These are phyloP conservation scores for Triplophysa bombifrons DNA, from an alignment of 2,797 vertebrate species.

Conservation along the genomic window DNA sequence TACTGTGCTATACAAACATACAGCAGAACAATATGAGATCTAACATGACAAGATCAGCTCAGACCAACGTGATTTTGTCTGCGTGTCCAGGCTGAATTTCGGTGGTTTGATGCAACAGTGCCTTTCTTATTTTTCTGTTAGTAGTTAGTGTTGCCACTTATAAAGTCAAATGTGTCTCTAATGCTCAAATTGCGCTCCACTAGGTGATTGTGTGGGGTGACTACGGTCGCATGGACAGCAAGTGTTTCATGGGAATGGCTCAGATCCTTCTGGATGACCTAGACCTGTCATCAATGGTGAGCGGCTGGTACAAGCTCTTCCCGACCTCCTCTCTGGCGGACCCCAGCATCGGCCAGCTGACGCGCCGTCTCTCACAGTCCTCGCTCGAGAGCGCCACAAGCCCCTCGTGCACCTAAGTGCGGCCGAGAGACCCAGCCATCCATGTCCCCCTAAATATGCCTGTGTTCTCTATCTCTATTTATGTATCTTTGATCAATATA, in stretches of 20 bases:
- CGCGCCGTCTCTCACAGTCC: slow-evolving; percentile 95
- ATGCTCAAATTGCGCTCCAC: not conserved
- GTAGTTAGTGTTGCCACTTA: not conserved
- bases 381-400: slow-evolving; percentile 98
- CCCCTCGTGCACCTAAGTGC: slow-evolving; percentile 89
- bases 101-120: too few relatives aligned
- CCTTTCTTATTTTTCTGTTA: not conserved
- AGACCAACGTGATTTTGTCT: too few relatives aligned
- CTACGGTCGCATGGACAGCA: slow-evolving; percentile 98
- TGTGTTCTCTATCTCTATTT: slow-evolving; percentile 35
- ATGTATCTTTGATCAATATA: slow-evolving; percentile 27
- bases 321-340: slow-evolving; percentile 97
- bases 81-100: too few relatives aligned
- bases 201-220: slow-evolving; percentile 99
- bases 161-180: not conserved
- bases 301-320: slow-evolving; percentile 99
- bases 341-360: slow-evolving; percentile 92
- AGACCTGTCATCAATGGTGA: slow-evolving; percentile 86
- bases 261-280: slow-evolving; percentile 98
- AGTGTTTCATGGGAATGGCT: slow-evolving; percentile 99
- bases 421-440: not conserved
- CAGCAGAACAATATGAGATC: too few relatives aligned
- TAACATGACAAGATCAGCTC: too few relatives aligned
- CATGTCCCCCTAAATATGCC: slow-evolving; percentile 24
- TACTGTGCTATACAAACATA: not conserved